Evolutionary conservation across 2,888 invertebrate genomes (phyloP), one percentile per base, ranked within the genome.

Genomic region (Subacronicta megacephala): DNA sequence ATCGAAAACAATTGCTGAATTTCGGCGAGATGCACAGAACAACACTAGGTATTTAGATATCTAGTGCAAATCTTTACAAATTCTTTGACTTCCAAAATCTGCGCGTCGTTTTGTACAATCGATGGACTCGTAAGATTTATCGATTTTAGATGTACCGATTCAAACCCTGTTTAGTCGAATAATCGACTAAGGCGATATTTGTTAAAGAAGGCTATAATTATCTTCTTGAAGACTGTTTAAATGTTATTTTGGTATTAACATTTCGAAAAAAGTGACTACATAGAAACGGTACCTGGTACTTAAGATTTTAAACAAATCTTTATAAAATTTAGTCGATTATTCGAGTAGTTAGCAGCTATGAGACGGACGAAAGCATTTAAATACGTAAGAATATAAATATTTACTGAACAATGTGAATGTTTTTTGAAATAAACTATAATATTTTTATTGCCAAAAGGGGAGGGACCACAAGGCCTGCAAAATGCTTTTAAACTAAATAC

Each of bases 301-400:
- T 5, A 18, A 7, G 7, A 15, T 12, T 16, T 7, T 10, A 33
- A 9, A 10, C 9, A 13, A 31, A 17, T 50, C 16, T 41, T 10
- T 12, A 42, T 15, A 26, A 4, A 1, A 35, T 29, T 42, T 53
- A 64, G 60, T 51, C 41, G 47, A 51, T 51, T 61, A 64, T 50
- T 70, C 41, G 31, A 68, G 6, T 60, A 47, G 38, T 29, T 6
- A 29, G 12, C 16, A 33, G 26, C 12, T 37, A 12, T n/a, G 38
- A 40, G 13, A 37, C 7, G 16, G 13, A 15, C 7, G 15, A 2
- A 29, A 16, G 9, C 0, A 43, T 50, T 38, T 29, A 33, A 18
- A 20, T 31, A n/a, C n/a, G 31, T n/a, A 0, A 31, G n/a, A 3
- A 1, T 31, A 4, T 0, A 31, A n/a, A 31, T 31, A 0, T 31